phyloP scores from a whole-genome alignment of 2,888 invertebrate species.

The Drosophila paramelanica region DNA sequence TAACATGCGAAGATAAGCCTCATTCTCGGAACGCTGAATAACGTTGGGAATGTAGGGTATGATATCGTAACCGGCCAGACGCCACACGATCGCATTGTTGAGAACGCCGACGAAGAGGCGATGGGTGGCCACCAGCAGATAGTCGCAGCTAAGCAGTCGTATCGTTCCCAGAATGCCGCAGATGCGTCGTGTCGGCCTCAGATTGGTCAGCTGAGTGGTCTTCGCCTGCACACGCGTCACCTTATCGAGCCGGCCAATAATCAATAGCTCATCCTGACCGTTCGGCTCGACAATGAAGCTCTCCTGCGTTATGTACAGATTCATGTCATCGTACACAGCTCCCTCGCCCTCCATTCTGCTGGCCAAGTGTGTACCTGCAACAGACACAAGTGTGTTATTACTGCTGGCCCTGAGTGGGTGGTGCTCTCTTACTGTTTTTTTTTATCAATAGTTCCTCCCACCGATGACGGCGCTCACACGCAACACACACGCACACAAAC shows the following conservation, averaged over 20 bases:
- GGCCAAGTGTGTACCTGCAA: constrained; percentile 16
- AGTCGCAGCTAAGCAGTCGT: constrained; percentile 92
- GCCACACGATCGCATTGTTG: constrained; percentile 92
- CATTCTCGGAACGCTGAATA: constrained; percentile 93
- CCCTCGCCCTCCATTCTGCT: constrained; percentile 58
- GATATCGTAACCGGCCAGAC: constrained; percentile 91
- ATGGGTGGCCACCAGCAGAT: constrained; percentile 95
- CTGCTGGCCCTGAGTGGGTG: not conserved
- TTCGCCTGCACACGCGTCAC: constrained; percentile 89
- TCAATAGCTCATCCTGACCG: constrained; percentile 90
- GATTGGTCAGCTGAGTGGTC: constrained; percentile 88
- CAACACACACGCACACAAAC: constrained; percentile 36
- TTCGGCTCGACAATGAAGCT: constrained; percentile 95
- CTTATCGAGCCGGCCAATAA: constrained; percentile 93
- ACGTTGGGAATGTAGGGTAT: constrained; percentile 93
- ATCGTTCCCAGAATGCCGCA: constrained; percentile 96
- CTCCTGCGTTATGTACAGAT: constrained; percentile 94
- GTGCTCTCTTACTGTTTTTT: constrained; percentile 20
- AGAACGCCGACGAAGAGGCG: constrained; percentile 92
- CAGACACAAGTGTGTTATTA: constrained; percentile 6
- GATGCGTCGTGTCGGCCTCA: constrained; percentile 89
- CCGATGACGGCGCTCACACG: constrained; percentile 37
- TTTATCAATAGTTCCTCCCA: constrained; percentile 41
- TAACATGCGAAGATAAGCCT: constrained; percentile 93
- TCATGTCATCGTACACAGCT: constrained; percentile 89